phyloP scores from a whole-genome alignment of 2,113 vertebrate genomes.

The Ailuropoda melanoleuca region DNA sequence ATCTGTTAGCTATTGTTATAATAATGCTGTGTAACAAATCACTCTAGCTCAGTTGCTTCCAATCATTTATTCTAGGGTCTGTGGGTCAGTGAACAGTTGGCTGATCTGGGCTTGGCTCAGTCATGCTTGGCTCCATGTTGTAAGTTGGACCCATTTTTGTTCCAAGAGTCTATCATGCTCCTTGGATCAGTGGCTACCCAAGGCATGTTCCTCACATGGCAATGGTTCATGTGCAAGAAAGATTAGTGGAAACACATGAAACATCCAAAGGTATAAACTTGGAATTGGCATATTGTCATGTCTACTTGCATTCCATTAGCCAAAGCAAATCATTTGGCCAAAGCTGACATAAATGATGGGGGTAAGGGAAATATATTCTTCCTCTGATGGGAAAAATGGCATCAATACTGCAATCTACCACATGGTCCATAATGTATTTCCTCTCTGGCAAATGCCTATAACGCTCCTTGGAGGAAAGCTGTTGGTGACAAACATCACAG shows the following conservation, averaged over 20 bases:
- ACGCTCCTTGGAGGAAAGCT: not conserved
- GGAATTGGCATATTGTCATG: not conserved
- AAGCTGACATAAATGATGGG: not conserved
- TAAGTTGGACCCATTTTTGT: not conserved
- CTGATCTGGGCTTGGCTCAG: not conserved
- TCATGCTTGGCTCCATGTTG: not conserved
- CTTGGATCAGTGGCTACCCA: not conserved
- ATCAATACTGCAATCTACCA: not conserved
- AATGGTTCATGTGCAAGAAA: not conserved
- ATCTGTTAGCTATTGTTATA: slow-evolving; percentile 31
- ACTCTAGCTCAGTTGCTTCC: not conserved
- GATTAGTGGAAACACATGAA: not conserved
- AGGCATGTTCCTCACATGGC: not conserved
- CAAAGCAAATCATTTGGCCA: not conserved
- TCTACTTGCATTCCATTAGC: not conserved
- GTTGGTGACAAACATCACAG: not conserved
- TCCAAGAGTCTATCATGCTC: not conserved
- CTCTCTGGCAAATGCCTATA: not conserved
- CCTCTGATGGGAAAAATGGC: not conserved
- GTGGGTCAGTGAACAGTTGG: not conserved
- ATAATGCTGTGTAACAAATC: slow-evolving; percentile 52
- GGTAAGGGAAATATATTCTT: not conserved
- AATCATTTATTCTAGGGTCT: not conserved
- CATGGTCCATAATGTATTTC: not conserved
- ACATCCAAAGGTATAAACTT: not conserved